Evolutionary conservation across 2,888 invertebrate genomes (phyloP), one percentile per base, ranked within the genome.

Genomic region (Alcis repandata): DNA sequence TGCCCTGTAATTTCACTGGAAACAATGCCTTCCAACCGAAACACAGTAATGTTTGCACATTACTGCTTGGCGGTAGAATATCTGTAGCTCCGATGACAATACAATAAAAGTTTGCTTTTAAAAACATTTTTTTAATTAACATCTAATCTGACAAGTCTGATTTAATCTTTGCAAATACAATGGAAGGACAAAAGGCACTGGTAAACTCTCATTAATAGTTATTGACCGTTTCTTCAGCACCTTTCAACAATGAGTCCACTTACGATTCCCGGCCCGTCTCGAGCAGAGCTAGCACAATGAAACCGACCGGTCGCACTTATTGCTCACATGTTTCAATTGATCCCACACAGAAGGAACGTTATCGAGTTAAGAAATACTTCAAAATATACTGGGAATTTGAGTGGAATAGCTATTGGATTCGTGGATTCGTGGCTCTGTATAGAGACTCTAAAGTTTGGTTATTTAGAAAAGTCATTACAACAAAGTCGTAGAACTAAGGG

Each of bases 321-420:
- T 86, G 88, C 85, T 83, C 84, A 85, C 83, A 87, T 86, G 89
- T 86, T 88, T 84, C 89, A 87, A 89, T 90, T 87, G 86, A 89
- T 86, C 87, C 82, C 79, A 46, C 60, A 46, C 57, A 52, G n/a
- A 32, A 38, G 43, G 48, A 19, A 33, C 22, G 51, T 60, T 56
- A 60, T 60, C 56, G 57, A 60, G 46, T 60, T 56, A 27, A 49
- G 49, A 56, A 41, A 48, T 49, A 43, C 61, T 64, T 62, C 43
- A 33, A 49, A 63, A 64, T 58, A 36, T 38, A 43, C 38, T 33
- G 15, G 8, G 20, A 56, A 20, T 40, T 45, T 51, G 51, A 36
- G 48, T 22, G 54, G 13, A 36, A 36, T 36, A 38, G 33, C 36
- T 36, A 52, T 52, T 32, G 32, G 32, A 49, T 49, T 15, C 19